phyloP scores from a whole-genome alignment of 1,140 invertebrate genomes.

The Bombus superbus region DNA sequence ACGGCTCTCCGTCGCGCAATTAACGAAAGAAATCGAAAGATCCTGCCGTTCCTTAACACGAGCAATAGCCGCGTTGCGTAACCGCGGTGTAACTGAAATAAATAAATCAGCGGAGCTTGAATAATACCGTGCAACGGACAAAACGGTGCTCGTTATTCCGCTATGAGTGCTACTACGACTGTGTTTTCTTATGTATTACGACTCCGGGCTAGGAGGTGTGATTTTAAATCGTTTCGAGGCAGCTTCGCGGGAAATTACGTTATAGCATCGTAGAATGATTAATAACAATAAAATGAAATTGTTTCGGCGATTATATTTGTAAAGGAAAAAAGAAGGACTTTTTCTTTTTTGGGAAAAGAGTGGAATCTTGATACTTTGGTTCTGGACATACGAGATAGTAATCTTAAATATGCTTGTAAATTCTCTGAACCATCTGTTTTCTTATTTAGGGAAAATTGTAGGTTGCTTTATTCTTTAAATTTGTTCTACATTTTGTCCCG shows the following conservation, averaged over 20 bases:
- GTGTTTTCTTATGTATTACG: not conserved
- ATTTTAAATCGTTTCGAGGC: not conserved
- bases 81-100: conserved; percentile 8
- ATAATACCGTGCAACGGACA: not conserved
- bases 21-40: conserved; percentile 29
- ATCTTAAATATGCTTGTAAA: no score
- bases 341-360: no score
- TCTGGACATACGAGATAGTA: no score
- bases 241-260: not conserved
- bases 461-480: no score
- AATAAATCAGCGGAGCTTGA: conserved; percentile 26
- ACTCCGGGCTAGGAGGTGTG: not conserved
- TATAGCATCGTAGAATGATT: no score
- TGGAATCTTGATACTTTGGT: no score
- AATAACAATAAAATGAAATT: not conserved
- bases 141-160: conserved; percentile 19
- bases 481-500: no score
- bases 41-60: not conserved
- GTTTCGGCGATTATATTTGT: not conserved
- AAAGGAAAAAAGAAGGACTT: not conserved
- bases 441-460: no score
- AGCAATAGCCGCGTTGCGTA: conserved; percentile 1
- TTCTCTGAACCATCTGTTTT: no score
- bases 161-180: not conserved
- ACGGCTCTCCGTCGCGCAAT: conserved; percentile 11